Conservation (phyloP, 2,113 vertebrate species). For the Nesospiza acunhae region DNA sequence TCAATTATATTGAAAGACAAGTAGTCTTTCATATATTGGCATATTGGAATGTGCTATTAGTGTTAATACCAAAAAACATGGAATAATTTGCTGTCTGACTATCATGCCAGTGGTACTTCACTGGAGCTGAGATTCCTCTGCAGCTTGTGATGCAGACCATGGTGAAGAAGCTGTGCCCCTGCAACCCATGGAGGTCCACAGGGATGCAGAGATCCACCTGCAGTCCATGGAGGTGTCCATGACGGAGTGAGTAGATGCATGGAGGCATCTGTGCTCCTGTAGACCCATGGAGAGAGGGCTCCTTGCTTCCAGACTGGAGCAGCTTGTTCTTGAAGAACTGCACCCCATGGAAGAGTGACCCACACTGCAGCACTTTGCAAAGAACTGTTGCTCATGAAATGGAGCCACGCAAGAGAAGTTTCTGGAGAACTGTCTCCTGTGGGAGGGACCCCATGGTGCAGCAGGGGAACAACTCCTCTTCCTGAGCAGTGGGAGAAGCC, state of each 20-base stretch:
- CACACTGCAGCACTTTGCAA: background rate
- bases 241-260: fast-evolving
- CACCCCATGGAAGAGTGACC: background rate
- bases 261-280: background rate
- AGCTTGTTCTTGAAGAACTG: background rate
- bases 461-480: background rate
- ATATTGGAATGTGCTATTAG: background rate
- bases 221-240: background rate
- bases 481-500: background rate
- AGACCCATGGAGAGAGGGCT: background rate
- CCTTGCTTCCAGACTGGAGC: background rate
- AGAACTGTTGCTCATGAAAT: background rate
- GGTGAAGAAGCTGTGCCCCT: background rate
- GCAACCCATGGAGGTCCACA: no score
- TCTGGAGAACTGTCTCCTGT: fast-evolving
- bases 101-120: background rate
- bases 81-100: background rate
- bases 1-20: background rate
- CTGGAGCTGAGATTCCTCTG: background rate
- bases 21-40: background rate
- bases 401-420: background rate
- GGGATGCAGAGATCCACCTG: background rate
- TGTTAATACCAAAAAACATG: background rate
- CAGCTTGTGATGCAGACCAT: background rate
- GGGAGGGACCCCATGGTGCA: fast-evolving